Conservation (phyloP, 2,113 vertebrate genomes). For the Prunella himalayana region DNA sequence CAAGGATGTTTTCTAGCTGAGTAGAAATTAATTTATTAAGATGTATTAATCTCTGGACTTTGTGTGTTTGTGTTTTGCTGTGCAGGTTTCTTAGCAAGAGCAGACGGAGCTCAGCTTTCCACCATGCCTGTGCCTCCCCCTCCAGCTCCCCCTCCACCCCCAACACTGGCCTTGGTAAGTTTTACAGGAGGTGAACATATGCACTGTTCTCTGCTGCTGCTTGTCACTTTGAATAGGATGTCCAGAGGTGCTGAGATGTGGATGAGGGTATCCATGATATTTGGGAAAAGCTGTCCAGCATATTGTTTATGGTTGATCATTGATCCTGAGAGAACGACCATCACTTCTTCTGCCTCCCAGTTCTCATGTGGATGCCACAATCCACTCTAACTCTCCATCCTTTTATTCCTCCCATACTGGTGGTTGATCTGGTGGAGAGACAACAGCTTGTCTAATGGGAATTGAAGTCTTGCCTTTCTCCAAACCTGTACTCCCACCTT, state of each 20-base stretch:
- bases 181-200: background rate
- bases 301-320: background rate
- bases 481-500: background rate
- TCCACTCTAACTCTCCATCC: background rate
- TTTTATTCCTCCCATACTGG: background rate
- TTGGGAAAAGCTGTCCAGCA: background rate
- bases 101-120: conserved; percentile 50
- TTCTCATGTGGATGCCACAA: background rate
- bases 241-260: background rate
- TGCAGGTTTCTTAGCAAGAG: conserved; percentile 62
- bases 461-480: background rate
- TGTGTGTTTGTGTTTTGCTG: background rate
- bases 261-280: background rate
- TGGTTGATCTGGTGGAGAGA: background rate
- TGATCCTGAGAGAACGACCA: background rate
- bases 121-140: conserved; percentile 91
- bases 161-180: conserved; percentile 84
- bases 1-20: background rate
- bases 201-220: background rate
- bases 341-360: background rate
- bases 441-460: background rate
- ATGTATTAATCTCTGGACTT: background rate
- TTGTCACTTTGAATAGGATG: background rate
- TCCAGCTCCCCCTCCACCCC: conserved; percentile 84
- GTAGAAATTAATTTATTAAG: background rate